Evolutionary conservation across 1,140 invertebrate species (phyloP).

Genomic region (Bombus difficillimus): DNA sequence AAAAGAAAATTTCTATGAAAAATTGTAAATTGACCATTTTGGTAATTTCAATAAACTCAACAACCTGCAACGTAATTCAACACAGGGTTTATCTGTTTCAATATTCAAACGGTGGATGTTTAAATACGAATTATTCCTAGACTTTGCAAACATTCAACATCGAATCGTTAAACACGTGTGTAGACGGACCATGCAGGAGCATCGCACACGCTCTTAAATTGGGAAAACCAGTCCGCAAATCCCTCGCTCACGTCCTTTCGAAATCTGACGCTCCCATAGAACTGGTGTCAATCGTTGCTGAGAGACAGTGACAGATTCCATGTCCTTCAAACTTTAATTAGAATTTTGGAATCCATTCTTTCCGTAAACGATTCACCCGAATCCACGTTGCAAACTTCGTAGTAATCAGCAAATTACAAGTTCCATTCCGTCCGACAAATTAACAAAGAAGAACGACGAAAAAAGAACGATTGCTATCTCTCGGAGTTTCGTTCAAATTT

Average conservation of each 20-base stretch:
- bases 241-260: slow-evolving; percentile 1
- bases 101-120: no score
- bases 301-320: neutral
- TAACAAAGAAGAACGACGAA: neutral
- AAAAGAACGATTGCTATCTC: neutral
- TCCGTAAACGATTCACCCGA: neutral
- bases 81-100: no score
- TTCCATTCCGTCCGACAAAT: neutral
- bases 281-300: neutral
- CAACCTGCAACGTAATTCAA: neutral
- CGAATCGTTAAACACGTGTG: neutral
- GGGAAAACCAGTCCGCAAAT: neutral
- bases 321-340: neutral
- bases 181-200: neutral
- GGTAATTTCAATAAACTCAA: neutral
- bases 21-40: neutral
- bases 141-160: no score
- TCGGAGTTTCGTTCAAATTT: neutral
- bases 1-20: neutral
- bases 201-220: neutral
- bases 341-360: neutral
- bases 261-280: neutral
- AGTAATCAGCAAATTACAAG: neutral
- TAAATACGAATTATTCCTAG: no score
- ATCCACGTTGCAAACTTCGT: neutral